Percentiles rank a stretch among this genome's conserved stretches.
Evolutionary conservation across 2,888 invertebrate genomes (phyloP).

Genomic region (Stenurella melanura): DNA sequence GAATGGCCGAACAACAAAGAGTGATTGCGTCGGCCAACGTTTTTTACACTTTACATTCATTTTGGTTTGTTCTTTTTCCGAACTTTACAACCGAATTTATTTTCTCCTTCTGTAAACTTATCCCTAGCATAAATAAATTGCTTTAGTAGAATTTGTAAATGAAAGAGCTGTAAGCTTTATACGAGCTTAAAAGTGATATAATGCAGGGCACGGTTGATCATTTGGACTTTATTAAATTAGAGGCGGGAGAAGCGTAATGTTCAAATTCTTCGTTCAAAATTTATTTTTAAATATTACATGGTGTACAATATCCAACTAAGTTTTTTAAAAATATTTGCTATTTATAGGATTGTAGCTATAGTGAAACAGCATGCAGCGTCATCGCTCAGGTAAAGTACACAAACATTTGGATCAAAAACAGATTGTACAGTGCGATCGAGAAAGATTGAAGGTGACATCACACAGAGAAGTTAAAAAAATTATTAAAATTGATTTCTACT

Average conservation of each 20-base stretch:
- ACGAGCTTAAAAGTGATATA: constrained; percentile 38
- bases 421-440: no score
- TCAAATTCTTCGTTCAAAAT: neutral
- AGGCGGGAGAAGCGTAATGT: constrained; percentile 38
- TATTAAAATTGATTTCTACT: no score
- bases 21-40: constrained; percentile 61
- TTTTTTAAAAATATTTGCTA: no score
- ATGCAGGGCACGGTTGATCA: constrained; percentile 45
- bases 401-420: no score
- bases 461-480: no score
- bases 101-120: constrained; percentile 44
- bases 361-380: no score
- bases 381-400: no score
- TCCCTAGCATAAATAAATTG: constrained; percentile 37
- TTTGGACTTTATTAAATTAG: constrained; percentile 53
- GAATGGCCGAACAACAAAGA: constrained; percentile 65
- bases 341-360: no score
- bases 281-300: no score
- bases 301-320: no score
- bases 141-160: constrained; percentile 37
- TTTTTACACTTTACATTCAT: constrained; percentile 65
- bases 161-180: constrained; percentile 25
- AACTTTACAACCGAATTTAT: constrained; percentile 49
- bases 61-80: constrained; percentile 58
- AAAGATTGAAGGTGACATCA: no score